Evolutionary conservation across 2,888 invertebrate species (phyloP).

Genomic region (Halocaridina rubra): DNA sequence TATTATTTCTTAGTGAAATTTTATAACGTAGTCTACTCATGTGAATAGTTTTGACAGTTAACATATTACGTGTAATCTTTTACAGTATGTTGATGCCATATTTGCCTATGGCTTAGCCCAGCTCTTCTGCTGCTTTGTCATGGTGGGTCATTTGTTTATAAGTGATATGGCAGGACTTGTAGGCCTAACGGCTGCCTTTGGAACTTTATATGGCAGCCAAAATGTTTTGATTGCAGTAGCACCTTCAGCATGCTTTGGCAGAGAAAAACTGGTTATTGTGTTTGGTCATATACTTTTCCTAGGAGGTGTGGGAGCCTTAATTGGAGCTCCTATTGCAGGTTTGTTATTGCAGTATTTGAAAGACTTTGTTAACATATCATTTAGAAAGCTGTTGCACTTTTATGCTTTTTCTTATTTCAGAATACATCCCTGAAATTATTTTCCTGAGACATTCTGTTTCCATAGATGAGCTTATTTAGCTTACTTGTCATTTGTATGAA

Average conservation of each 20-base stretch:
- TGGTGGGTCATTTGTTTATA: conserved; percentile 53
- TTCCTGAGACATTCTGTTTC: too few species aligned
- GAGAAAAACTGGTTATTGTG: conserved; percentile 59
- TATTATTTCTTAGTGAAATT: background rate
- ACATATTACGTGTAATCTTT: background rate
- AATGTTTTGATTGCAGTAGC: conserved; percentile 64
- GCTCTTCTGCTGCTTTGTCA: conserved; percentile 50
- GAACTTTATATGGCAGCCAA: conserved; percentile 64
- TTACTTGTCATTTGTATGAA: background rate
- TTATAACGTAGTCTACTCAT: background rate
- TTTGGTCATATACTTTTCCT: conserved; percentile 65
- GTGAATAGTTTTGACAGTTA: background rate
- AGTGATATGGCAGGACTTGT: conserved; percentile 47
- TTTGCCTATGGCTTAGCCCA: conserved; percentile 21
- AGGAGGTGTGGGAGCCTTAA: conserved; percentile 64
- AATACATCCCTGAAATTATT: background rate
- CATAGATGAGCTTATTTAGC: background rate
- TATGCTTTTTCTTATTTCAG: background rate
- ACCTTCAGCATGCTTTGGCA: conserved; percentile 63
- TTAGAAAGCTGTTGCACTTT: background rate
- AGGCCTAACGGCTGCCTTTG: conserved; percentile 54
- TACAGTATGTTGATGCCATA: conserved; percentile 44
- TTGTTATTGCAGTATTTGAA: background rate
- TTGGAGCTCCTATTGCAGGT: conserved; percentile 65
- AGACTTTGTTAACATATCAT: background rate